These are phyloP conservation scores for Petrocephalus schoutedeni DNA, from an alignment of 2,797 vertebrate species.

Conservation along the genomic window DNA sequence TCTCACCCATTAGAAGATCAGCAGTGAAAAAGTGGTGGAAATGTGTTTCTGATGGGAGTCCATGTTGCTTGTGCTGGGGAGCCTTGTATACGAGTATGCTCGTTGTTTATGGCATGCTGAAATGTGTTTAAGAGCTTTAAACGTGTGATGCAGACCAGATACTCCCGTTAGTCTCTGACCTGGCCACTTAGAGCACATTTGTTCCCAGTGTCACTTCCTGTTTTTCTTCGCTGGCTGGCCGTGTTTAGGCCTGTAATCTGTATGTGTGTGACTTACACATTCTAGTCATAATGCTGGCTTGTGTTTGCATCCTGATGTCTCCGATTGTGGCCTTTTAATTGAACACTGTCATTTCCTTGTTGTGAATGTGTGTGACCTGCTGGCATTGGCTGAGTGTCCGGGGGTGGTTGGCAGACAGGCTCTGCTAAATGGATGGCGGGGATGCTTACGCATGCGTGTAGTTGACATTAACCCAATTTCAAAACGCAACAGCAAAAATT, in stretches of 20 bases:
- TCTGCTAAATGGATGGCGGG: slow-evolving; percentile 5
- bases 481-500: neutral
- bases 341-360: neutral
- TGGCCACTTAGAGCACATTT: neutral
- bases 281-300: neutral
- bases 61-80: neutral
- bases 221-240: neutral
- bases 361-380: neutral
- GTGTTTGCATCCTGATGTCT: neutral
- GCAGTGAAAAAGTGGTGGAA: neutral
- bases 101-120: neutral
- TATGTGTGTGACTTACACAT: neutral
- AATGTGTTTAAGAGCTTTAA: neutral
- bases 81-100: neutral
- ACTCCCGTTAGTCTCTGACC: neutral
- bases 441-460: slow-evolving; percentile 25
- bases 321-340: neutral
- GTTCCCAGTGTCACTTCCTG: neutral
- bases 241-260: neutral
- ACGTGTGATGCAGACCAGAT: neutral
- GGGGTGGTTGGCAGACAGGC: slow-evolving; percentile 14
- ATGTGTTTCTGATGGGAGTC: neutral
- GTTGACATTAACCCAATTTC: slow-evolving; percentile 1
- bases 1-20: neutral
- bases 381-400: neutral